Base-by-base conservation (phyloP, 1,140 invertebrate species). In the Pollicipes pollicipes region DNA sequence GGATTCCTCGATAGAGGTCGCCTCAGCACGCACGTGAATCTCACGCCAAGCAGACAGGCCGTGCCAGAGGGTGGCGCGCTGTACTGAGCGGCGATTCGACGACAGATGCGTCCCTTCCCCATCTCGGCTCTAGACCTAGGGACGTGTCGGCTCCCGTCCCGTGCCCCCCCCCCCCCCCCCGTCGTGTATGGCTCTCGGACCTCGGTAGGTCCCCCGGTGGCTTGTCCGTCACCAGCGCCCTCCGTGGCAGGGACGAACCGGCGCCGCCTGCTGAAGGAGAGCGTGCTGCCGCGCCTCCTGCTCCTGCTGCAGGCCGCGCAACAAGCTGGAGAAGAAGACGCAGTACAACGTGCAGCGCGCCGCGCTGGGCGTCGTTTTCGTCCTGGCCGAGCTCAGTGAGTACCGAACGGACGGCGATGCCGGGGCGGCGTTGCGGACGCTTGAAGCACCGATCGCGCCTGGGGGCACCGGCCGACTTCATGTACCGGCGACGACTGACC, bases 221-320 rank as follows among this genome's bases (percentile, higher is more conserved):
- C 71, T 45, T 32, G 73, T 74, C 71, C 72, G 71, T 29, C 8
- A 32, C 26, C 30, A 17, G n/a, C n/a, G 8, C n/a, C 31, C 66
- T 73, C 70, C 71, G 76, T 79, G 77, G 78, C 74, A 75, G 75
- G 73, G 29, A 86, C 84, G 82, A 80, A 80, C 83, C 72, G 85
- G 82, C 80, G 85, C 83, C 77, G 83, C 79, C 75, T 84, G 83
- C 83, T 86, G 73, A 81, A 84, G 69, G 86, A 86, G 79, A 81
- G 81, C 72, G 84, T 84, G 30, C 80, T 86, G 58, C 81, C 83
- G 70, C 79, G 82, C 72, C 77, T 84, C 72, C 75, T 87, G 68
- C 81, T 85, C 75, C 80, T 86, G 73, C 85, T 87, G 77, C 85
- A 86, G 75, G n/a, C 80, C 83, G 45, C 87, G 86, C 85, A 85